Evolutionary conservation across 2,888 invertebrate genomes (phyloP).

Genomic region (Gryllus longicercus): DNA sequence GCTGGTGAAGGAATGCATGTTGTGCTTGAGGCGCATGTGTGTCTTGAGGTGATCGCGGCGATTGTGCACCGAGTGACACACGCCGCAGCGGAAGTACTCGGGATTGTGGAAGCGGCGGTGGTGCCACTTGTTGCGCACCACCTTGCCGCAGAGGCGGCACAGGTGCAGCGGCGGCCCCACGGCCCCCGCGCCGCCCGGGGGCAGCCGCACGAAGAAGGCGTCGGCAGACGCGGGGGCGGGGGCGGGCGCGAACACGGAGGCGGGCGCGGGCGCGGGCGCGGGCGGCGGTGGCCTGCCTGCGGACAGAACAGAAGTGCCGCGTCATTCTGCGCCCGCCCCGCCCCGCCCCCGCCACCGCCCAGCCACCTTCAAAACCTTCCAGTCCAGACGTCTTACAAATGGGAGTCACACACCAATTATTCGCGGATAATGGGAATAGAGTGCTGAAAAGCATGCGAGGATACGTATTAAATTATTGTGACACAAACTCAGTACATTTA

Average conservation of each 20-base stretch:
- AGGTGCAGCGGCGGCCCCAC: conserved; percentile 67
- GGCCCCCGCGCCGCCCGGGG: conserved; percentile 47
- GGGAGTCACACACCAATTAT: no score
- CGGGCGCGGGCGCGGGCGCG: not conserved
- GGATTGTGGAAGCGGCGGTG: conserved; percentile 39
- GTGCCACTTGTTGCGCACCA: conserved; percentile 41
- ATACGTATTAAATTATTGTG: no score
- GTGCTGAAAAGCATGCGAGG: no score
- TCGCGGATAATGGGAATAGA: no score
- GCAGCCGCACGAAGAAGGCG: conserved; percentile 32
- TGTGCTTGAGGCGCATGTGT: conserved; percentile 41
- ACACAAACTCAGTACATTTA: no score
- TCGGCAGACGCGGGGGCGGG: conserved; percentile 25
- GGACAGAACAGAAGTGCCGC: not conserved
- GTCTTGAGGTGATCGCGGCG: conserved; percentile 43
- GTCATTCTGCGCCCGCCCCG: not conserved
- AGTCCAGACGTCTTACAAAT: no score
- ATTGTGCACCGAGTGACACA: conserved; percentile 39
- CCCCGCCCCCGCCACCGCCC: not conserved
- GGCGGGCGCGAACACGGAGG: conserved; percentile 22
- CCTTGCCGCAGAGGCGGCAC: conserved; percentile 76
- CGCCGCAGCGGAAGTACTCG: conserved; percentile 37
- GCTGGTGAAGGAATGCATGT: conserved; percentile 26
- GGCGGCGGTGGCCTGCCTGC: not conserved
- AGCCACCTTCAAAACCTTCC: no score